Evolutionary conservation across 2,113 vertebrate species (phyloP), one percentile per base, ranked within the genome.

Genomic region (Loxodonta africana): DNA sequence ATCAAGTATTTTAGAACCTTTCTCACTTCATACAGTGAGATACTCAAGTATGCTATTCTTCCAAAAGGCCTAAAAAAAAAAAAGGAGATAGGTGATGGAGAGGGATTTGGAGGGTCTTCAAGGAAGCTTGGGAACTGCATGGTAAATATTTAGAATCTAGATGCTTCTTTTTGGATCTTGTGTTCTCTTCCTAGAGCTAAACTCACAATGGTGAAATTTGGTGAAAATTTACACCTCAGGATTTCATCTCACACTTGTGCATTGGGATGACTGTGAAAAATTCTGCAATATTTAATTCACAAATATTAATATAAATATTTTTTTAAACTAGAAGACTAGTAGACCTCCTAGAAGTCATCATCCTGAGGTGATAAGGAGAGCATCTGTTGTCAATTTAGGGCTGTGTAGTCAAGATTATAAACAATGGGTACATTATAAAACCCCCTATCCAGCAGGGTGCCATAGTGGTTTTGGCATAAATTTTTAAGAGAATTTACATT

Each of bases 401-500:
- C 53, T 73, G 21, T 6, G 6, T 12, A 63, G 62, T 48, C n/a
- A 83, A 82, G 20, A 82, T 71, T 65, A 76, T 77, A 92, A 95
- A 23, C 17, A 65, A 94, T n/a, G 1, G 1, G 15, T 41, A 69
- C 21, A 28, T n/a, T 46, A 53, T 37, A 53, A 92, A 94, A 94
- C 41, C 18, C 8, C 28, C 83, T 48, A 46, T 17, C 37, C 74
- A 62, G 26, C 25, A 88, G 14, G 85, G n/a, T 46, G 33, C 6
- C 25, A 74, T 44, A 73, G 12, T 67, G 6, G 21, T 18, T 93
- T 73, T 91, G 82, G 41, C 73, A 63, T 74, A 88, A 48, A 53
- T 51, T 92, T 90, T 97, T 94, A 88, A 95, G 62, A 96, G 91
- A 74, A 80, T 12, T 71, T 8, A 78, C 21, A 57, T 89, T 86